Percentiles rank a stretch among this genome's conserved stretches.
phyloP scores from a whole-genome alignment of 2,888 invertebrate species.

The Tinea semifulvella region DNA sequence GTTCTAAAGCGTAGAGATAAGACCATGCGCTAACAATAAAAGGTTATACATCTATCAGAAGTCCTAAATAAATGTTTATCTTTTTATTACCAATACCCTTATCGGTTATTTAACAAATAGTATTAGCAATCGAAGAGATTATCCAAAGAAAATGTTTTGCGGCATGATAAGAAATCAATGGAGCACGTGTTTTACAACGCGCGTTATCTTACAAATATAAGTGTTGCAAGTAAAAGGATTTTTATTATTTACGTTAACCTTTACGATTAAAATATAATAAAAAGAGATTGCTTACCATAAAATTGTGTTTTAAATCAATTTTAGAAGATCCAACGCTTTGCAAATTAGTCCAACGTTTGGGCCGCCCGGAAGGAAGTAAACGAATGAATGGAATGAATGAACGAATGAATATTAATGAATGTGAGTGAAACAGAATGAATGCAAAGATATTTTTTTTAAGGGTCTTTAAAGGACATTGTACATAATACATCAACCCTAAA shows the following conservation, averaged over 20 bases:
- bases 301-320: too few species aligned
- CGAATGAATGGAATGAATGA: neutral
- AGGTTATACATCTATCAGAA: slow-evolving; percentile 4
- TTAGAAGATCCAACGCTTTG: too few species aligned
- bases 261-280: too few species aligned
- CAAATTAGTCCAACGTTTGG: too few species aligned
- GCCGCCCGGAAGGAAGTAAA: neutral
- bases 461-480: too few species aligned
- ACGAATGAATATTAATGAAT: neutral
- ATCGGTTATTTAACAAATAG: neutral
- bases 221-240: too few species aligned
- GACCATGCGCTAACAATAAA: slow-evolving; percentile 4
- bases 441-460: too few species aligned
- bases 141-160: neutral
- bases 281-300: too few species aligned
- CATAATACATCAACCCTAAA: too few species aligned
- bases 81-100: neutral
- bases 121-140: neutral
- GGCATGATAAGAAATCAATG: neutral
- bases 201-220: neutral
- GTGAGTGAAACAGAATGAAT: too few species aligned
- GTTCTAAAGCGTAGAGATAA: neutral
- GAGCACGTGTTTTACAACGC: neutral
- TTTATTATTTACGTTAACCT: too few species aligned
- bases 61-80: neutral